Evolutionary conservation across 2,888 invertebrate genomes (phyloP), one percentile per base, ranked within the genome.

Genomic region (Latrodectus hesperus): DNA sequence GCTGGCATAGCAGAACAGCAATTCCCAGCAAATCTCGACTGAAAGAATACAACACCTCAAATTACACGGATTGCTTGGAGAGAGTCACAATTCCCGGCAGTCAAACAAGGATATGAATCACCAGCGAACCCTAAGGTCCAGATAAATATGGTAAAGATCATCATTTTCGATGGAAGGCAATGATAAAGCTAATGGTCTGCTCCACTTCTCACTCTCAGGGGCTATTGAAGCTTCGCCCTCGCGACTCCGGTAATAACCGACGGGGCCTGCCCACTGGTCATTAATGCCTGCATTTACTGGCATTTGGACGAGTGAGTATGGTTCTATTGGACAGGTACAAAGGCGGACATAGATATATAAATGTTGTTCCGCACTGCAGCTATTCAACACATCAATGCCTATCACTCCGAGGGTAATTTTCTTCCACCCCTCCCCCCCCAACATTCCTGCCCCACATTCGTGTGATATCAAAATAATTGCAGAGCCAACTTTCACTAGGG

Each of bases 301-400:
- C 71, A 76, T 81, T 85, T 86, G 51, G 80, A 22, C 70, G 79
- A 72, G 38, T 67, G 75, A 80, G 74, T 79, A 84, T 79, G 64
- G 49, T 70, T 75, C 86, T 16, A 65, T n/a, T 75, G 67, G 65
- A 68, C 74, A 74, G 79, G 22, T 38, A 74, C 75, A 82, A 80
- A 82, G 73, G 72, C 52, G 49, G 81, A 73, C 65, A 65, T 14
- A 65, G 67, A 75, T 82, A 74, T 64, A 82, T 82, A 82, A 86
- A 86, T 81, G 85, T 64, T 65, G 81, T 81, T 86, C 81, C 86
- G 80, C 81, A 53, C 64, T 52, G 70, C 72, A 81, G 76, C 76
- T 51, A 80, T 76, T 75, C 71, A 81, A 76, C 76, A 76, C 86
- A 81, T 77, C 75, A 76, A 64, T 86, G 86, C 49, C 82, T 60